These are phyloP conservation scores for Alethe castanea DNA, from an alignment of 2,113 vertebrate species.

Conservation along the genomic window DNA sequence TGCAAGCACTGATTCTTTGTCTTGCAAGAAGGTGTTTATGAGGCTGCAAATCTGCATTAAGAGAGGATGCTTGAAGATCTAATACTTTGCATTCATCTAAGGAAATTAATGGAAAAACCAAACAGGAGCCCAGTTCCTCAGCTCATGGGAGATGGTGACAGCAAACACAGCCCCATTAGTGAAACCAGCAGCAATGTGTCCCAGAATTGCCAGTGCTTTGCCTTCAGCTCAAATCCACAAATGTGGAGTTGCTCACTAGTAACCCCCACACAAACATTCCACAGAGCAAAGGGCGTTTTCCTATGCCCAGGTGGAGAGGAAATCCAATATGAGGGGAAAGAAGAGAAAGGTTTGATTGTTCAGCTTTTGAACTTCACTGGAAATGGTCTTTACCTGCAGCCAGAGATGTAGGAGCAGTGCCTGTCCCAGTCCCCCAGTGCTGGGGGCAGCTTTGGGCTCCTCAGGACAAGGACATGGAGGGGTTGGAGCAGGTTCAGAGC, in stretches of 20 bases:
- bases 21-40: background rate
- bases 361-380: rapidly evolving
- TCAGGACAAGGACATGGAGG: background rate
- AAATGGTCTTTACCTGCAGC: background rate
- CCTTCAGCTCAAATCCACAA: background rate
- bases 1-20: background rate
- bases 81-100: background rate
- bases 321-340: rapidly evolving
- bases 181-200: background rate
- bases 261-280: background rate
- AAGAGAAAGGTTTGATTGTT: background rate
- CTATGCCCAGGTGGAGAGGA: background rate
- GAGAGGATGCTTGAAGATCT: background rate
- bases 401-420: background rate
- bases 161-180: background rate
- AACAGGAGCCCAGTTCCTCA: background rate
- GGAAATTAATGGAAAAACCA: background rate
- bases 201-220: background rate
- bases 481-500: rapidly evolving
- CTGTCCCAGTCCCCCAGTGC: background rate
- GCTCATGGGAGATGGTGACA: background rate
- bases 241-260: background rate
- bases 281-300: background rate
- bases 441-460: background rate
- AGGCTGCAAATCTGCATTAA: background rate